A percentile compares a stretch with the other conserved stretches of the same genome.
Conservation (phyloP, 1,140 invertebrate species). For the Nebria ingens region DNA sequence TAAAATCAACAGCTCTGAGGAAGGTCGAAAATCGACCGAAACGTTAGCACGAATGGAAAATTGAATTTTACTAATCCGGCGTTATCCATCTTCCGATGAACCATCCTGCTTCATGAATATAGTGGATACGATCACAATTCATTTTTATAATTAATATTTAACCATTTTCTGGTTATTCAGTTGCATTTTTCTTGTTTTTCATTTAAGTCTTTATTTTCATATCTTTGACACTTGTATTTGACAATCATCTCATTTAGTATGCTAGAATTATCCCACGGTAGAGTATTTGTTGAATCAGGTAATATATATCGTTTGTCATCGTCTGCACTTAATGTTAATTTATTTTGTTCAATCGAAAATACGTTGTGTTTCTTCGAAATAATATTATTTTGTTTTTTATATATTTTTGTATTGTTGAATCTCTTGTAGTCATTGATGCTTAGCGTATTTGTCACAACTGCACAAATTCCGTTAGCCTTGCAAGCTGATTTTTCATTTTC, state of each 20-base stretch:
- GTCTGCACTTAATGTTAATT: slow-evolving; percentile 17
- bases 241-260: no score
- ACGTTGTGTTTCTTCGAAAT: slow-evolving; percentile 16
- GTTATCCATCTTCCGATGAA: no score
- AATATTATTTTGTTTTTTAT: background rate
- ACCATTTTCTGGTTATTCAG: background rate
- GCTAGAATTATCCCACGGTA: no score
- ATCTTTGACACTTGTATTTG: no score
- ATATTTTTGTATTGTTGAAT: slow-evolving; percentile 1
- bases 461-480: slow-evolving; percentile 20
- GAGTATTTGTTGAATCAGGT: slow-evolving; percentile 8
- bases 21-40: no score
- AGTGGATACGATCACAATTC: no score
- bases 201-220: background rate
- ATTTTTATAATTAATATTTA: background rate
- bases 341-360: slow-evolving; percentile 13
- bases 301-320: slow-evolving; percentile 17
- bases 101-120: no score
- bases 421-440: slow-evolving; percentile 15
- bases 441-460: slow-evolving; percentile 14
- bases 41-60: no score
- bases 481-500: slow-evolving; percentile 11
- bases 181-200: background rate
- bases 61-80: no score
- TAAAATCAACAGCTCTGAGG: no score